phyloP scores from a whole-genome alignment of 2,797 vertebrate genomes.

The Brotula barbata region DNA sequence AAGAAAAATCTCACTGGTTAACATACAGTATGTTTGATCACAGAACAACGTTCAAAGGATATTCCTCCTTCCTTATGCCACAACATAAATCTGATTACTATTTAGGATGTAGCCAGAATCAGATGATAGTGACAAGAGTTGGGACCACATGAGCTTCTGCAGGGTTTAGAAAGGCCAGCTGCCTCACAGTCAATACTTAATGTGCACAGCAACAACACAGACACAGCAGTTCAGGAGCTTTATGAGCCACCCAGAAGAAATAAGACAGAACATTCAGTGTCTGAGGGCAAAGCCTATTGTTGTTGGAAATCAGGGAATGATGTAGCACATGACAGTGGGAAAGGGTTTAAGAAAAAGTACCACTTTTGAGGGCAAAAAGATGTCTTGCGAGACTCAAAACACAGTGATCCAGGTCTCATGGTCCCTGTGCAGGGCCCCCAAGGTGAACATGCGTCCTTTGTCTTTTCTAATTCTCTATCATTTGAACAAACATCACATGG shows the following conservation, averaged over 20 bases:
- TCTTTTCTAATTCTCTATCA: no score
- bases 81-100: constrained; percentile 36
- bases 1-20: not conserved
- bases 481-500: no score
- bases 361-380: no score
- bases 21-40: constrained; percentile 17
- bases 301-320: not conserved
- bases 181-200: constrained; percentile 38
- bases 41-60: constrained; percentile 38
- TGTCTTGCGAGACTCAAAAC: no score
- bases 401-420: no score
- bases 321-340: no score
- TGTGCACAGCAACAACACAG: constrained; percentile 30
- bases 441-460: no score
- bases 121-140: constrained; percentile 26
- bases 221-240: not conserved
- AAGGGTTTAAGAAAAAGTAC: no score
- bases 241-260: not conserved
- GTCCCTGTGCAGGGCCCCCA: no score
- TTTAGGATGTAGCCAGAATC: constrained; percentile 25
- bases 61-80: constrained; percentile 15
- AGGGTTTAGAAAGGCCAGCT: constrained; percentile 18
- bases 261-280: constrained; percentile 11
- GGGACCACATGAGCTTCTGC: constrained; percentile 21
- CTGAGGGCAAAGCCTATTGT: not conserved